A percentile compares a stretch with the other conserved stretches of the same genome.
phyloP scores from a whole-genome alignment of 2,797 vertebrate genomes.

The Nyctalus aviator region DNA sequence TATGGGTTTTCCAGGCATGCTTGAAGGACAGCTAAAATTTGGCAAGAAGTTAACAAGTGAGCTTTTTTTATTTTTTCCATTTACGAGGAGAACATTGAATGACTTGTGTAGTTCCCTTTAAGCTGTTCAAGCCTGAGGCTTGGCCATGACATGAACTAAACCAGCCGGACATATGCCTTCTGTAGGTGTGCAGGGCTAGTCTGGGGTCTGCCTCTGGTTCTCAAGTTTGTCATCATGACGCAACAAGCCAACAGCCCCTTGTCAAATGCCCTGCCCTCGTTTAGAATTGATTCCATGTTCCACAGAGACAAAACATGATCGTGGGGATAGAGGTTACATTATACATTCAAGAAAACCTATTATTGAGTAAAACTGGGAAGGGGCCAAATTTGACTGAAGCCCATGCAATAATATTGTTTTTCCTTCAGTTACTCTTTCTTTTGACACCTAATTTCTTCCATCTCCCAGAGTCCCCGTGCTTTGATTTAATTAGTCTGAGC shows the following conservation, averaged over 20 bases:
- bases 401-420: neutral
- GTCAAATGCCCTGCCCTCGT: neutral
- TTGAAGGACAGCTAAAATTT: conserved; percentile 70
- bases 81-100: conserved; percentile 1
- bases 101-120: neutral
- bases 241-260: neutral
- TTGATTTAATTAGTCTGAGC: neutral
- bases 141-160: neutral
- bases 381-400: neutral
- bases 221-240: neutral
- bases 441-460: conserved; percentile 19
- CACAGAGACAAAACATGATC: neutral
- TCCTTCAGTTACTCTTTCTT: neutral
- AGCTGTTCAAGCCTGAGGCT: neutral
- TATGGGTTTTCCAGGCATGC: neutral
- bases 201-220: neutral
- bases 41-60: conserved; percentile 80
- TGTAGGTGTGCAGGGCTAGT: rapidly evolving
- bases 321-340: neutral
- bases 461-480: neutral
- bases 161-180: neutral
- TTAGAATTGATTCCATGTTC: neutral
- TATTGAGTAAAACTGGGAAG: neutral
- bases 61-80: neutral
- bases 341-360: conserved; percentile 2